These are phyloP conservation scores for Huso huso DNA, from an alignment of 2,797 vertebrate species.

Conservation along the genomic window DNA sequence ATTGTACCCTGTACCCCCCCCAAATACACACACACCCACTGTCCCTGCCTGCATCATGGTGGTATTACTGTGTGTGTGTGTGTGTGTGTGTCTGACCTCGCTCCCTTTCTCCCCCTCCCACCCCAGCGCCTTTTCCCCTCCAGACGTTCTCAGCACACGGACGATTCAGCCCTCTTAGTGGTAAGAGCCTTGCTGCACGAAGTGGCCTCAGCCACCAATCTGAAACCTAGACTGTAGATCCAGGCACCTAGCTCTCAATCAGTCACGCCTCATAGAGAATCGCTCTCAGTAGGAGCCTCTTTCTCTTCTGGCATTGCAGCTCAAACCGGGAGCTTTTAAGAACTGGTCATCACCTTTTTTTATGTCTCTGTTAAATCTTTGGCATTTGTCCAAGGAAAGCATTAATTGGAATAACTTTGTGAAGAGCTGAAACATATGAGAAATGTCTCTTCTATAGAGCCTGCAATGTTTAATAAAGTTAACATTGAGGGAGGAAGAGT, in stretches of 20 bases:
- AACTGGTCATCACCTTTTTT: too few species aligned
- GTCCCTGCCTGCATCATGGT: too few species aligned
- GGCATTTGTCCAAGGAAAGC: too few species aligned
- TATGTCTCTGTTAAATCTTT: too few species aligned
- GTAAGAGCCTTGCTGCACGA: slow-evolving; percentile 68
- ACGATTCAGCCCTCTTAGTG: slow-evolving; percentile 97
- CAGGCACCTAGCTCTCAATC: too few species aligned
- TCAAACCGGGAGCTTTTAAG: slow-evolving; percentile 16
- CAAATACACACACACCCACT: slow-evolving; percentile 9
- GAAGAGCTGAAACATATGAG: too few species aligned
- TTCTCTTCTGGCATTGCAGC: too few species aligned
- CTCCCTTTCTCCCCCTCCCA: slow-evolving; percentile 59
- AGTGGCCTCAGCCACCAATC: slow-evolving; percentile 19
- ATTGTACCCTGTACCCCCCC: slow-evolving; percentile 20
- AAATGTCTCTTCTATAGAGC: not conserved
- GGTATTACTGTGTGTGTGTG: slow-evolving; percentile 15
- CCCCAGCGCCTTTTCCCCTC: slow-evolving; percentile 79
- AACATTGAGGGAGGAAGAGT: too few species aligned
- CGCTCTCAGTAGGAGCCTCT: too few species aligned
- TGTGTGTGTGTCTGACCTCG: slow-evolving; percentile 43
- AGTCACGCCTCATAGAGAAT: too few species aligned
- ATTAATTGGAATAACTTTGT: too few species aligned
- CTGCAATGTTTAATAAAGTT: not conserved
- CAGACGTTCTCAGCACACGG: slow-evolving; percentile 94
- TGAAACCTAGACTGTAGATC: too few species aligned